These are phyloP conservation scores for Eupithecia tripunctaria DNA, from an alignment of 2,888 invertebrate genomes.

Conservation along the genomic window DNA sequence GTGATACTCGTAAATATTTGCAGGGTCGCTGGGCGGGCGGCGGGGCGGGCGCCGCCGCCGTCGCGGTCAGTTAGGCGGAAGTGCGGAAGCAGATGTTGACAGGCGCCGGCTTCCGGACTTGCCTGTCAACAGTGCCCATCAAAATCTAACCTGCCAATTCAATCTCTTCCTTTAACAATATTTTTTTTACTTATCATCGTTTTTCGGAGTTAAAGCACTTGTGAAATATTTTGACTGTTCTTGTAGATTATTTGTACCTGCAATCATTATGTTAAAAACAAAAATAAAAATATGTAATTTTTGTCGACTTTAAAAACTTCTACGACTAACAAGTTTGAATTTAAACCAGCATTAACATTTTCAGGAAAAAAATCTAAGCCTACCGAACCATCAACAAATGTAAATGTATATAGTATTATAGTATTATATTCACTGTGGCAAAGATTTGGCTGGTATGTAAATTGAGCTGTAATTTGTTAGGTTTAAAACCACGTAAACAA, in stretches of 20 bases:
- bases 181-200: neutral
- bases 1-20: constrained; percentile 47
- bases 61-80: constrained; percentile 69
- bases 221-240: neutral
- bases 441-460: constrained; percentile 12
- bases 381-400: neutral
- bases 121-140: constrained; percentile 55
- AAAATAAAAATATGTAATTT: no score
- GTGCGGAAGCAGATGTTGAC: constrained; percentile 74
- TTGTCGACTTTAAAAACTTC: no score
- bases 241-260: neutral
- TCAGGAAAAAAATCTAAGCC: neutral
- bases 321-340: no score
- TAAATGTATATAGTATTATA: neutral
- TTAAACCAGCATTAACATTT: neutral
- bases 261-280: neutral
- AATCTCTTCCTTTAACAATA: constrained; percentile 47
- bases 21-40: constrained; percentile 52
- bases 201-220: neutral
- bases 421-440: neutral
- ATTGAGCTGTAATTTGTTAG: constrained; percentile 17
- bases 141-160: constrained; percentile 55
- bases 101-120: constrained; percentile 49
- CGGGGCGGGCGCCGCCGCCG: constrained; percentile 56
- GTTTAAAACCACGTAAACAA: constrained; percentile 24